These are phyloP conservation scores for Rhabdomys dilectus DNA, from an alignment of 2,113 vertebrate species.

Conservation along the genomic window DNA sequence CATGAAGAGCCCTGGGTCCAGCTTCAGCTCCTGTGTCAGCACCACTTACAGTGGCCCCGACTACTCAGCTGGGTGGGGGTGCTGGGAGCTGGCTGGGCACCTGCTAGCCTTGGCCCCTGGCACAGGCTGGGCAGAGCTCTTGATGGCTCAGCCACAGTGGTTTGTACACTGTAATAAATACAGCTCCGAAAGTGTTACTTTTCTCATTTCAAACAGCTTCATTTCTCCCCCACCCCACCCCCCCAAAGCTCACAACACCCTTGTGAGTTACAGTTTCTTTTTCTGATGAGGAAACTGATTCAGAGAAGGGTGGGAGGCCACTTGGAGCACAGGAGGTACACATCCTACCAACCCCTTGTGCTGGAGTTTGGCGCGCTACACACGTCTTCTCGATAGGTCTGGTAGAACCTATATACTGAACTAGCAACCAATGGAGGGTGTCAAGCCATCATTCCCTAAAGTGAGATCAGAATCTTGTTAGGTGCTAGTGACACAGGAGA, in stretches of 20 bases:
- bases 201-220: not conserved
- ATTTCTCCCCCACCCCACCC: not conserved
- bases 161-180: constrained; percentile 26
- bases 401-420: no score
- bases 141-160: not conserved
- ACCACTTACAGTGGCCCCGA: not conserved
- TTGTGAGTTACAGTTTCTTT: not conserved
- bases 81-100: not conserved
- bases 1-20: not conserved
- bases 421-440: not conserved
- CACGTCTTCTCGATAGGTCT: accelerated
- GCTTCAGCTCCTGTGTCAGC: not conserved
- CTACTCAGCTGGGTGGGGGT: not conserved
- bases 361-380: not conserved
- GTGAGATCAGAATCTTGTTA: accelerated
- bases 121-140: not conserved
- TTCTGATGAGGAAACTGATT: not conserved
- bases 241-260: not conserved
- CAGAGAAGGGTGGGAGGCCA: no score
- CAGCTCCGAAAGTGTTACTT: not conserved
- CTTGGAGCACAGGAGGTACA: not conserved
- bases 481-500: not conserved
- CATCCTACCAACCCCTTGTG: no score
- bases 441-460: not conserved
- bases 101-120: not conserved